Conservation (phyloP, 2,797 vertebrate genomes). For the Australoheros facetus region DNA sequence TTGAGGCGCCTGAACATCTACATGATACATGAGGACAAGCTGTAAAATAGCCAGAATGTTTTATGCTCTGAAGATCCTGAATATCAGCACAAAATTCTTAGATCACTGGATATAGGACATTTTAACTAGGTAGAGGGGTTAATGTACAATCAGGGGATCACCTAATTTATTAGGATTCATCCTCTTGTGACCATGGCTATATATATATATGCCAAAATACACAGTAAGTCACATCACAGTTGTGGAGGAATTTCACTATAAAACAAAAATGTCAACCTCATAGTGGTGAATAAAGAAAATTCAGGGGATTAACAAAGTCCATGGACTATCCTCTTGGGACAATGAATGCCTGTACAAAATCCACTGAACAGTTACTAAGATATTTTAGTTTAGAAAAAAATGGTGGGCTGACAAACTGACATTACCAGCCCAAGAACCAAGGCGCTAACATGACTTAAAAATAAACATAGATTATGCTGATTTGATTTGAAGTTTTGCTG, state of each 20-base stretch:
- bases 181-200: neutral
- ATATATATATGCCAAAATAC: neutral
- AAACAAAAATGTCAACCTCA: neutral
- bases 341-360: neutral
- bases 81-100: no score
- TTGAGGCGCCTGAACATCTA: slow-evolving; percentile 18
- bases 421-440: neutral
- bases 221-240: neutral
- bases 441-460: neutral
- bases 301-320: neutral
- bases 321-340: neutral
- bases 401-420: no score
- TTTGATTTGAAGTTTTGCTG: slow-evolving; percentile 39
- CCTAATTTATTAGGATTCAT: neutral
- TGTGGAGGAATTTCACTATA: neutral
- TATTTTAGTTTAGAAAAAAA: neutral
- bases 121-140: neutral
- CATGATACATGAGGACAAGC: neutral
- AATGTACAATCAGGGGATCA: neutral
- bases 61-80: no score
- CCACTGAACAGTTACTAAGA: neutral
- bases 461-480: neutral
- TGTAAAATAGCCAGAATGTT: no score
- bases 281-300: neutral
- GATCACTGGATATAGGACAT: neutral